phyloP scores from a whole-genome alignment of 2,888 invertebrate species.

The Napeogenes inachia region DNA sequence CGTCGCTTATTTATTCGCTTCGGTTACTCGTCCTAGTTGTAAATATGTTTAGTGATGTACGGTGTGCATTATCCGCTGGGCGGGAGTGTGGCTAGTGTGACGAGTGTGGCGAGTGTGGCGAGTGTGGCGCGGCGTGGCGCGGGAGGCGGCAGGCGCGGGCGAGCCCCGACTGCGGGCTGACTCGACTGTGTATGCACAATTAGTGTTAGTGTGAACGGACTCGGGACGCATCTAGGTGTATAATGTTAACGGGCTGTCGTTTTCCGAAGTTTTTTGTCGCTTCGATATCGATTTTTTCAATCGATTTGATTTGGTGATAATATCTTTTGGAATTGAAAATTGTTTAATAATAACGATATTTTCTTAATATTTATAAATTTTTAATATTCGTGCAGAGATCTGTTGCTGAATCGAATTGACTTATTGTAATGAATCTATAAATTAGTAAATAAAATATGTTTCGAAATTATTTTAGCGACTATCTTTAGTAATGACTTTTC shows the following conservation, averaged over 20 bases:
- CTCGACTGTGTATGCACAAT: constrained; percentile 56
- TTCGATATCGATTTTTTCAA: constrained; percentile 9
- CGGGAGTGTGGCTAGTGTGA: constrained; percentile 26
- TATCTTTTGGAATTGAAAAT: constrained; percentile 65
- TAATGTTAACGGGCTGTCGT: constrained; percentile 32
- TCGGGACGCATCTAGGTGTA: constrained; percentile 50
- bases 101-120: constrained; percentile 26
- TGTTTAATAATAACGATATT: constrained; percentile 60
- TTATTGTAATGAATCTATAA: constrained; percentile 7
- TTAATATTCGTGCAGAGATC: constrained; percentile 38
- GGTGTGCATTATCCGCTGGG: constrained; percentile 33
- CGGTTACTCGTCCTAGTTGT: constrained; percentile 55
- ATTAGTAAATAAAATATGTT: constrained; percentile 3
- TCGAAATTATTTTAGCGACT: background rate
- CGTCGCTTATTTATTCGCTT: constrained; percentile 65
- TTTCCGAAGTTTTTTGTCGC: constrained; percentile 2
- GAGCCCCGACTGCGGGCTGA: constrained; percentile 38
- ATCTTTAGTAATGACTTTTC: constrained; percentile 16
- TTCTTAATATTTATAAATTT: constrained; percentile 60
- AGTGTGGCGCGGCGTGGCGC: constrained; percentile 32
- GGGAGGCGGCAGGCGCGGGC: constrained; percentile 32
- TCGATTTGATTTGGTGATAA: constrained; percentile 27
- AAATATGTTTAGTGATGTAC: constrained; percentile 37
- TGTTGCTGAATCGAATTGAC: constrained; percentile 20
- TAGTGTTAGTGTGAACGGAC: constrained; percentile 48